Evolutionary conservation across 2,797 vertebrate species (phyloP).

Genomic region (Acanthurus tractus): DNA sequence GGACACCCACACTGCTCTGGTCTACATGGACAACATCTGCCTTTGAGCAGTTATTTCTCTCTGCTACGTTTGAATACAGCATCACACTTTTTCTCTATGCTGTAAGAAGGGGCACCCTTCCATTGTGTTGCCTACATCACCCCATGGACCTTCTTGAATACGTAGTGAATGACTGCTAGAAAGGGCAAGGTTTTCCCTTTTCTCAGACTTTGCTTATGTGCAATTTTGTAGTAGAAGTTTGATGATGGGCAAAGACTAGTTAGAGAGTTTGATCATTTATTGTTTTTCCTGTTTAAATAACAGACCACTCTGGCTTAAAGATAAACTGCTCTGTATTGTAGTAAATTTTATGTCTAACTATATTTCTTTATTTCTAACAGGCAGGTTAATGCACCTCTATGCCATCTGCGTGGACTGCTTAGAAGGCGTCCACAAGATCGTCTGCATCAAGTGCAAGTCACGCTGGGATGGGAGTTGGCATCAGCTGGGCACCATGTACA

Average conservation of each 20-base stretch:
- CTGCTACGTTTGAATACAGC: too few relatives aligned
- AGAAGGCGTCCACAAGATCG: conserved; percentile 99
- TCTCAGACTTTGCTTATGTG: too few relatives aligned
- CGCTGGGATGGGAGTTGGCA: conserved; percentile 99
- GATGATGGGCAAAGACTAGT: background rate
- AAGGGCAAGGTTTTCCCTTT: too few relatives aligned
- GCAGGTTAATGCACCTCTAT: conserved; percentile 99
- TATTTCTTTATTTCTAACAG: conserved; percentile 75
- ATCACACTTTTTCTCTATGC: too few relatives aligned
- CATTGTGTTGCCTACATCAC: too few relatives aligned
- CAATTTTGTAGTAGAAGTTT: too few relatives aligned
- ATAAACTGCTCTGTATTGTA: background rate
- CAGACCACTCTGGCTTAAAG: background rate
- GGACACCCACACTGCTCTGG: background rate
- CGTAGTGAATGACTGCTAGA: too few relatives aligned
- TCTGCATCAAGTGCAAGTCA: conserved; percentile 99
- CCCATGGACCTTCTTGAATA: too few relatives aligned
- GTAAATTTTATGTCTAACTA: background rate
- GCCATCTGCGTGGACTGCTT: conserved; percentile 99
- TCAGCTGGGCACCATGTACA: conserved; percentile 99
- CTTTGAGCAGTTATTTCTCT: too few relatives aligned
- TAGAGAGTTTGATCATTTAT: background rate
- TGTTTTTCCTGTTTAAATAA: background rate
- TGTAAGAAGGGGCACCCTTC: too few relatives aligned
- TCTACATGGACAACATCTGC: too few relatives aligned